These are phyloP conservation scores for Serranus cabrilla DNA, from an alignment of 2,797 vertebrate species.

Conservation along the genomic window DNA sequence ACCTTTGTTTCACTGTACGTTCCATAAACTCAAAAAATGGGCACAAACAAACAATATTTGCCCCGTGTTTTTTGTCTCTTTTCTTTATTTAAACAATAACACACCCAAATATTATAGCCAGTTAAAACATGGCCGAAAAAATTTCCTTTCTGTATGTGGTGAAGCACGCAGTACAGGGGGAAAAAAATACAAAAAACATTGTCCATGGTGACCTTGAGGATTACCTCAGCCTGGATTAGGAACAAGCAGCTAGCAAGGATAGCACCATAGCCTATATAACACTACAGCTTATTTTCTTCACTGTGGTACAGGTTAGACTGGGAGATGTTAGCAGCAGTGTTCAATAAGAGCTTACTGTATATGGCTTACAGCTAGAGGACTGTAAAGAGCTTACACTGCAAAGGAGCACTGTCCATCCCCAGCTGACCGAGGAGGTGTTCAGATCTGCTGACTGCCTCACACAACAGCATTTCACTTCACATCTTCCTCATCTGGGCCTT, in stretches of 20 bases:
- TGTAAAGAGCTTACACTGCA: constrained; percentile 59
- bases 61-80: not conserved
- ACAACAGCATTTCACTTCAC: constrained; percentile 15
- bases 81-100: not conserved
- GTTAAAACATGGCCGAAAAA: no score
- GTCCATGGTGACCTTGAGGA: constrained; percentile 50
- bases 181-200: constrained; percentile 8
- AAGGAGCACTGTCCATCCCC: constrained; percentile 19
- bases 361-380: constrained; percentile 55
- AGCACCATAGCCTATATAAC: not conserved
- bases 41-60: not conserved
- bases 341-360: constrained; percentile 49
- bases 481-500: not conserved
- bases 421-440: constrained; percentile 24
- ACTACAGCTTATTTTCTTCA: constrained; percentile 54
- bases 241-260: constrained; percentile 37
- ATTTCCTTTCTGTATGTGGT: not conserved
- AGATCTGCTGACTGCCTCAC: constrained; percentile 43
- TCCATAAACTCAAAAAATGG: not conserved
- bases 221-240: constrained; percentile 65
- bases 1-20: not conserved
- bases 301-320: constrained; percentile 41
- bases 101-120: no score
- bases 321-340: constrained; percentile 41
- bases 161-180: constrained; percentile 6